Evolutionary conservation across 2,797 vertebrate genomes (phyloP).

Genomic region (Falco rusticolus): DNA sequence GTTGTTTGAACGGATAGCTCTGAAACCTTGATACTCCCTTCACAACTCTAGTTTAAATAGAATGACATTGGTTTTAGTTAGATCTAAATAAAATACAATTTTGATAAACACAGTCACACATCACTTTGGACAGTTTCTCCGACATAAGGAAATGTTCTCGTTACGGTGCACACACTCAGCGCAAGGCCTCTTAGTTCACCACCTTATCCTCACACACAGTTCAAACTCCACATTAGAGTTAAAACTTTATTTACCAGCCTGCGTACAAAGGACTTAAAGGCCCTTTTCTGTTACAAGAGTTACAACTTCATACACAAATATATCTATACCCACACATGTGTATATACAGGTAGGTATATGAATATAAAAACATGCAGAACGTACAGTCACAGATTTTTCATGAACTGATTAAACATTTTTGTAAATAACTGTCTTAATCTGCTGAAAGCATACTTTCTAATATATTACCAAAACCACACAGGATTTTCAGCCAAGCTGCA

Average conservation of each 20-base stretch:
- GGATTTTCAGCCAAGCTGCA: neutral
- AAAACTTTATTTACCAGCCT: neutral
- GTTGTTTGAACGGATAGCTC: neutral
- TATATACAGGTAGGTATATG: accelerated
- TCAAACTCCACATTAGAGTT: neutral
- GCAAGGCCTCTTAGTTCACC: neutral
- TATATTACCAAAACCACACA: neutral
- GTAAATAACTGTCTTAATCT: neutral
- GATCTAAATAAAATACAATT: neutral
- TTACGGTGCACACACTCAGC: neutral
- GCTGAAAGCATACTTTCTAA: neutral
- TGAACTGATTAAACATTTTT: neutral
- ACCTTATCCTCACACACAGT: neutral
- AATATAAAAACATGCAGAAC: neutral
- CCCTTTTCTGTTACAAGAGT: neutral
- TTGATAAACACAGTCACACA: neutral
- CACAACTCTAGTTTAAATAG: neutral
- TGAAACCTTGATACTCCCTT: neutral
- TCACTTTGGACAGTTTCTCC: neutral
- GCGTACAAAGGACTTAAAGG: neutral
- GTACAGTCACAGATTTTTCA: neutral
- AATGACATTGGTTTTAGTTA: neutral
- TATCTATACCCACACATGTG: accelerated
- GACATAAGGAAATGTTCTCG: neutral
- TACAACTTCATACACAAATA: neutral